Evolutionary conservation across 2,888 invertebrate species (phyloP), one percentile per base, ranked within the genome.

Genomic region (Byasa hedistus): DNA sequence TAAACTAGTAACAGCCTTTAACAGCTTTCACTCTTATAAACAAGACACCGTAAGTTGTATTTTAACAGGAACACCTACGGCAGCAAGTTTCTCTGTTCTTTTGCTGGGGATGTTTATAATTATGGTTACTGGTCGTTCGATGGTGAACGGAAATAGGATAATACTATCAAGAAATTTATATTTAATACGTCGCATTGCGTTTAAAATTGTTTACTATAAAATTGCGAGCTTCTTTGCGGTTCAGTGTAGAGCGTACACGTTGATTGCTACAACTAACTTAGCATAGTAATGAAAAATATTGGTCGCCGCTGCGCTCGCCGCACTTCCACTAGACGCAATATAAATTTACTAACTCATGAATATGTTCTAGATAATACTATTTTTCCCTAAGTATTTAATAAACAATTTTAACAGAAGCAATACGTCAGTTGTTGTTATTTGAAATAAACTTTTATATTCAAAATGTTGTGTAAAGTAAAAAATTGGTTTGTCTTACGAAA

Each of bases 241-340:
- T 75, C 74, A 79, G 69, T 71, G 72, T 73, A 73, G 84, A 80
- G 76, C 81, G 76, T 81, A 79, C 80, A 77, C 87, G 83, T 89
- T 89, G 86, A 89, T 90, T 88, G 86, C 86, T 74, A 85, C 85
- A 90, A 90, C 88, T 86, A 85, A 89, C 91, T 91, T 91, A 91
- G 88, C 89, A 91, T 91, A 89, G 87, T 89, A 89, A 91, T 91
- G 89, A 90, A 90, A 90, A 89, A 90, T 89, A 89, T 90, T 89
- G 89, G 87, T 82, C 83, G 82, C 73, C 78, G 71, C 76, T 75
- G 71, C 72, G 71, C 75, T 76, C 76, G 77, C 75, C 73, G 73
- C 72, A 71, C 71, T 78, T 74, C 76, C 77, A 77, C 80, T 76
- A 75, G 85, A 85, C 84, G 82, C 78, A 74, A 75, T 80, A 82